Evolutionary conservation across 1,140 invertebrate genomes (phyloP).

Genomic region (Lasioglossum albipes): DNA sequence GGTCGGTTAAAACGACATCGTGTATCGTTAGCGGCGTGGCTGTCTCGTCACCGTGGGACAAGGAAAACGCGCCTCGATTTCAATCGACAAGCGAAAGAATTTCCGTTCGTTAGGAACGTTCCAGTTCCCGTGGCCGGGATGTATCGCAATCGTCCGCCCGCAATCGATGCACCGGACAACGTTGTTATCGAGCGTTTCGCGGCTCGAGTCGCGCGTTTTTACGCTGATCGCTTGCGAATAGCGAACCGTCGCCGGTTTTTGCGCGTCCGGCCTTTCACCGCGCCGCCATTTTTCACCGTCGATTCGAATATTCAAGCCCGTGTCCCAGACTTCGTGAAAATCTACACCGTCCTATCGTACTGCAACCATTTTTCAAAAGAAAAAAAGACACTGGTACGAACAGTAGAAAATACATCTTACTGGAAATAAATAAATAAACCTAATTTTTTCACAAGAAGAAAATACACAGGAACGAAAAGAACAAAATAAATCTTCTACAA

Average conservation of each 20-base stretch:
- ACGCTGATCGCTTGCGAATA: slow-evolving; percentile 12
- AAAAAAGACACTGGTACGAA: too few relatives aligned
- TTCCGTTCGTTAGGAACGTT: slow-evolving; percentile 38
- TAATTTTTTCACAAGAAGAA: too few relatives aligned
- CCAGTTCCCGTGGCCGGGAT: slow-evolving; percentile 22
- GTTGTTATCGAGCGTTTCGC: slow-evolving; percentile 22
- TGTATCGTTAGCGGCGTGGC: too few relatives aligned
- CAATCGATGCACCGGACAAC: slow-evolving; percentile 23
- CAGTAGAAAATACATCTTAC: too few relatives aligned
- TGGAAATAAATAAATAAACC: too few relatives aligned
- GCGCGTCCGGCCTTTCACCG: neutral
- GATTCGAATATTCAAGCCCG: too few relatives aligned
- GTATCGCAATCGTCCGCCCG: neutral
- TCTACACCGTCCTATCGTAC: too few relatives aligned
- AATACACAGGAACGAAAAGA: too few relatives aligned
- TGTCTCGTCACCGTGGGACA: neutral
- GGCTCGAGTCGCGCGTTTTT: neutral
- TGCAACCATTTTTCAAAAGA: too few relatives aligned
- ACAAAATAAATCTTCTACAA: too few relatives aligned
- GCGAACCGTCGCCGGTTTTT: slow-evolving; percentile 8
- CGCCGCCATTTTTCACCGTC: neutral
- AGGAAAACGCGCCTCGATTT: slow-evolving; percentile 5
- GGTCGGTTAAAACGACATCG: neutral
- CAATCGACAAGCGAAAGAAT: slow-evolving; percentile 32
- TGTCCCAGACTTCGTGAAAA: too few relatives aligned